Evolutionary conservation across 2,113 vertebrate genomes (phyloP).

Genomic region (Anolis sagrei): DNA sequence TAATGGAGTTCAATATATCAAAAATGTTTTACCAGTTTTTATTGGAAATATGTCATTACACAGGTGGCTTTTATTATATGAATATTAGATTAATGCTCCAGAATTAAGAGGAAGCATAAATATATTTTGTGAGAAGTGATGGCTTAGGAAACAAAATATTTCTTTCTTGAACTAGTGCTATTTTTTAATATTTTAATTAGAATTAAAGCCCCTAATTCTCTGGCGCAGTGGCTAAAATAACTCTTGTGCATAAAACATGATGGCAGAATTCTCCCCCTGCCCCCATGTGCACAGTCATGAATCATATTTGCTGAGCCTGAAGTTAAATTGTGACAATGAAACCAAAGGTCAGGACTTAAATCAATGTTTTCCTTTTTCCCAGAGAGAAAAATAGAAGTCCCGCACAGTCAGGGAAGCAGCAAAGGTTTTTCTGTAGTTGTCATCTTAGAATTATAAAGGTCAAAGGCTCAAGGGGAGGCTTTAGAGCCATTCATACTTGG

Average conservation of each 20-base stretch:
- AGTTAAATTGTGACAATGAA: neutral
- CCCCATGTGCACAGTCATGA: neutral
- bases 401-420: neutral
- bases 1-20: neutral
- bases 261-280: neutral
- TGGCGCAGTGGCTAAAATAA: neutral
- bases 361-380: neutral
- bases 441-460: constrained; percentile 29
- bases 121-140: neutral
- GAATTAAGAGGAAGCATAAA: neutral
- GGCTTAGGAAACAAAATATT: neutral
- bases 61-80: neutral
- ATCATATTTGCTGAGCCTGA: neutral
- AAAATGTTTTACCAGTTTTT: neutral
- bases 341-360: neutral
- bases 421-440: constrained; percentile 27
- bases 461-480: neutral
- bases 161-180: neutral
- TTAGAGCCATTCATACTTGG: constrained; percentile 20
- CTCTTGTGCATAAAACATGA: fast-evolving
- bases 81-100: neutral
- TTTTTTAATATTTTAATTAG: neutral
- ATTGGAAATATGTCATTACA: neutral
- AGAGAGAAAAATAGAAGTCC: fast-evolving
- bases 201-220: neutral